Base-by-base conservation (phyloP, 2,113 vertebrate genomes). In the Physeter macrocephalus region DNA sequence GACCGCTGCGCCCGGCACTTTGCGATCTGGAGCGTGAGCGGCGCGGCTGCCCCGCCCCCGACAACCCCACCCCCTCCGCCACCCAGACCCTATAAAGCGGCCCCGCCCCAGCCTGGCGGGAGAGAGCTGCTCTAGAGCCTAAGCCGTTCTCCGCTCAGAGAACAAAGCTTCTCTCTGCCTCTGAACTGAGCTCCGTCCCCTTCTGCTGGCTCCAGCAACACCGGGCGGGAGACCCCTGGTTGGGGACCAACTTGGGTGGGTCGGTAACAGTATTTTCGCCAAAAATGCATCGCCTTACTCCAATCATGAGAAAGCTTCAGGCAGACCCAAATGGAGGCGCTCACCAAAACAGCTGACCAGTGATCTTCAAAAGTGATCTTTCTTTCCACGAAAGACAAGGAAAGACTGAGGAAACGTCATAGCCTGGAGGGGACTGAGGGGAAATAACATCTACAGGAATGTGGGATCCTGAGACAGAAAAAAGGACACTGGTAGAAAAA, bases 41-140 rank as follows among this genome's bases (percentile, higher is more conserved):
- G 27, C 61, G 21, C 25, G 3, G 25, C 27, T 12, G 61, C 74
- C 74, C 46, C 17, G 29, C 43, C 67, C 67, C 64, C 6, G 27
- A 15, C 14, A 64, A 2, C 62, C 31, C 64, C 7, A 15, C 34
- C 72, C 71, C 71, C 71, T 8, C 15, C 72, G 1, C 69, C 2
- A 14, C 0, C 71, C 71, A 46, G 31, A 10, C 29, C 46, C 10
- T 27, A 2, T 6, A 49, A 34, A 20, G 72, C 43, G 34, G 72
- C 15, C 29, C 29, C 2, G 14, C 14, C 41, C 43, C 0, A 0
- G 31, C 27, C 27, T 6, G 43, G 3, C 25, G 18, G 29, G 10
- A 49, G 4, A 20, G 43, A 14, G 0, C 4, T 6, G 72, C 10
- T 34, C 74, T 34, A 2, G 31, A 75, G 72, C 27, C 8, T 0